Base-by-base conservation (phyloP, 2,113 vertebrate species). In the Connochaetes taurinus region DNA sequence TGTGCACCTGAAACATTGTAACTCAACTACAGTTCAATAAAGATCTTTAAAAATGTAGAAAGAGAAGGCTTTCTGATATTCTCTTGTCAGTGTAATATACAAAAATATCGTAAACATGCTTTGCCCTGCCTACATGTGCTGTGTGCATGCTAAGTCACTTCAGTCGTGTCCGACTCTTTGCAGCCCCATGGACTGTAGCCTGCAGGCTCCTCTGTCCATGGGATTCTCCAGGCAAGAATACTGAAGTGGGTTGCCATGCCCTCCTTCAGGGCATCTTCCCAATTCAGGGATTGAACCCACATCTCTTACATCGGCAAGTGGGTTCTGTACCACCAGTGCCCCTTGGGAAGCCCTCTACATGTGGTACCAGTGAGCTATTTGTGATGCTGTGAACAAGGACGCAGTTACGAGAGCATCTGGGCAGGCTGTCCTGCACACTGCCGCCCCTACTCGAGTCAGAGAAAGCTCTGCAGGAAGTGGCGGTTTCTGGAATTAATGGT, bases 351-450 rank as follows among this genome's bases (percentile, higher is more conserved):
- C 21, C 40, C 12, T 4, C 71, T 76, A 2, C 40, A 25, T 23
- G 3, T 0, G 6, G 47, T 50, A 14, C 57, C 64, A 2, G 6
- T 1, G 5, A 7, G 13, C 76, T 36, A 1, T 25, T 5, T 36
- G 58, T 43, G 62, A 52, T 1, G 12, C 10, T 16, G 7, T n/a
- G 14, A n/a, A 19, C 9, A 47, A 53, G 31, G 29, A n/a, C 0
- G 5, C 7, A 9, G 21, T n/a, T 23, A 21, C 33, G 9, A 2
- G 19, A 15, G 2, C 45, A 19, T 36, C 13, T 0, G 16, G 1
- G 7, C 16, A 29, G 11, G 15, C 14, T 33, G 60, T 57, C 45
- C 11, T 0, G 36, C 7, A 10, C 9, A 16, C 13, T 23, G 76
- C 16, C 27, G 76, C 16, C 33, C 16, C 7, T 0, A n/a, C 50